These are phyloP conservation scores for Molossus molossus DNA, from an alignment of 2,797 vertebrate genomes.

Conservation along the genomic window DNA sequence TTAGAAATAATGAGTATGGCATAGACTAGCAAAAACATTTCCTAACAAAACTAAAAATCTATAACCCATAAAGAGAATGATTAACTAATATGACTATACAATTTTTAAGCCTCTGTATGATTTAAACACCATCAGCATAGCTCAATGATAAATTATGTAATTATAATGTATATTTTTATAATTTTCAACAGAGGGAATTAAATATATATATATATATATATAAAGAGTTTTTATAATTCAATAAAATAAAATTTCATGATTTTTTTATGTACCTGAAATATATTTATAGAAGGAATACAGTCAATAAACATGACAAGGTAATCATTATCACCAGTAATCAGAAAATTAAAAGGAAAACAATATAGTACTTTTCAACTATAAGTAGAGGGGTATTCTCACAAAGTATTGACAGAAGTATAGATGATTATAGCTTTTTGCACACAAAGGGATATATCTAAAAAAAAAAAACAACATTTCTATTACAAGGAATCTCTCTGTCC, in stretches of 20 bases:
- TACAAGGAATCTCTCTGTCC: neutral
- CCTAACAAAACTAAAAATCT: slow-evolving; percentile 8
- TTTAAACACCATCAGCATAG: neutral
- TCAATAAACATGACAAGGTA: neutral
- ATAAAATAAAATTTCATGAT: slow-evolving; percentile 8
- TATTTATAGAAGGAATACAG: neutral
- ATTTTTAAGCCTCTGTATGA: slow-evolving; percentile 26
- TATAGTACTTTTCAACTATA: neutral
- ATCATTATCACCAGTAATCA: neutral
- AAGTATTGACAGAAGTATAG: neutral
- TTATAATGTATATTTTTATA: neutral
- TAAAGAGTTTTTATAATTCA: neutral
- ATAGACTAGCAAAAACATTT: neutral
- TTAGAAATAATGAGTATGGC: neutral
- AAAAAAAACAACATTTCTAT: neutral
- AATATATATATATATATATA: neutral
- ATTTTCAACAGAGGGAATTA: slow-evolving; percentile 1
- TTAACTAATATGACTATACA: neutral
- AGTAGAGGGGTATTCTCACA: neutral
- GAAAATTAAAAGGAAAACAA: slow-evolving; percentile 47
- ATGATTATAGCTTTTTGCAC: neutral
- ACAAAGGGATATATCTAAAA: slow-evolving; percentile 7
- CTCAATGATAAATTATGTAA: neutral
- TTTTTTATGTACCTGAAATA: neutral
- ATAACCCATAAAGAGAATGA: neutral